These are phyloP conservation scores for Ctenoplectra terminalis DNA, from an alignment of 1,140 invertebrate genomes.

Conservation along the genomic window DNA sequence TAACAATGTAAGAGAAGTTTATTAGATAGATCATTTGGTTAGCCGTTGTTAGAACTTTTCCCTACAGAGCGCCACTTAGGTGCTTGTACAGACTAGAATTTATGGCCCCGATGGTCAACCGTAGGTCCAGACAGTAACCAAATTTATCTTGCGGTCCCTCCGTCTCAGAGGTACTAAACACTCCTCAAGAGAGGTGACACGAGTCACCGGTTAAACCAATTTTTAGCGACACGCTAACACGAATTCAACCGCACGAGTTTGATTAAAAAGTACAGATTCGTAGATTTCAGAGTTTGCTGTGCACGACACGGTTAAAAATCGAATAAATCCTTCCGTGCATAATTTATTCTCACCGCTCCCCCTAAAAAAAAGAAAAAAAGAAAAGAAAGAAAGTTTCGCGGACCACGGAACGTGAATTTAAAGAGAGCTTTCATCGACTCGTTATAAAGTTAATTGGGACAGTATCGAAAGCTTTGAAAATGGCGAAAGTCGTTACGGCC, in stretches of 20 bases:
- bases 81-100: background rate
- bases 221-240: background rate
- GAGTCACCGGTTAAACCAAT: constrained; percentile 8
- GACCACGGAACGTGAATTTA: constrained; percentile 18
- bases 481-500: constrained; percentile 34
- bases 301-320: too few relatives aligned
- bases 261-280: background rate
- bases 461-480: constrained; percentile 24
- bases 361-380: too few relatives aligned
- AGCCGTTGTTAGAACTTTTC: background rate
- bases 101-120: background rate
- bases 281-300: too few relatives aligned
- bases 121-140: background rate
- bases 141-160: background rate
- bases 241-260: background rate
- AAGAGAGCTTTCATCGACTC: constrained; percentile 20
- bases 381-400: background rate
- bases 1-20: too few relatives aligned
- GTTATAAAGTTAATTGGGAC: constrained; percentile 40
- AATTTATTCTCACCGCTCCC: background rate
- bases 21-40: background rate
- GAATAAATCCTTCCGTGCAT: background rate
- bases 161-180: background rate
- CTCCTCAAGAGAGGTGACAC: background rate
- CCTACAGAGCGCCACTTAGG: background rate